These are phyloP conservation scores for Cygnus buccinator DNA, from an alignment of 2,113 vertebrate genomes.

Conservation along the genomic window DNA sequence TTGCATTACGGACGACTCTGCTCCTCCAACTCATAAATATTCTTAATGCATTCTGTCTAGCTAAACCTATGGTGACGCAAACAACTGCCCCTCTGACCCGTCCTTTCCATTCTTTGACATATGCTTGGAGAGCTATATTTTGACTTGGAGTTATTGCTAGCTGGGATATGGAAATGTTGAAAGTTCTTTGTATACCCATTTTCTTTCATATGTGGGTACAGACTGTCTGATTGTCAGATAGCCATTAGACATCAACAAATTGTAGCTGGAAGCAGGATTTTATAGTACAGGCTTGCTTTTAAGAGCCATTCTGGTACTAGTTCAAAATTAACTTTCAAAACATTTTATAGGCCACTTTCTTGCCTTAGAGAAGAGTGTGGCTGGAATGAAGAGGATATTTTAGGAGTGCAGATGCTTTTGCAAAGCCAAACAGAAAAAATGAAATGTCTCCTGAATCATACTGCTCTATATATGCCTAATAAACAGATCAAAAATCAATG, in stretches of 20 bases:
- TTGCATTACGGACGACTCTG: conserved; percentile 89
- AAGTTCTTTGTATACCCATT: conserved; percentile 25
- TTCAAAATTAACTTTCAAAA: conserved; percentile 55
- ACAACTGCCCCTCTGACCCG: conserved; percentile 71
- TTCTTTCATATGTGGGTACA: conserved; percentile 3
- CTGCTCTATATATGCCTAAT: neutral
- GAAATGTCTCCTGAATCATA: neutral
- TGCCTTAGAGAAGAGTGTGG: conserved; percentile 52
- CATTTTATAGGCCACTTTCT: conserved; percentile 43
- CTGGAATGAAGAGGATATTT: conserved; percentile 25
- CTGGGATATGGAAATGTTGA: conserved; percentile 21
- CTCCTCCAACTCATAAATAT: conserved; percentile 87
- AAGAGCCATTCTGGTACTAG: conserved; percentile 42
- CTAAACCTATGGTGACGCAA: conserved; percentile 66
- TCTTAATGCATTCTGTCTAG: conserved; percentile 77
- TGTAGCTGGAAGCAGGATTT: conserved; percentile 72
- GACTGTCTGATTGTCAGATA: conserved; percentile 41
- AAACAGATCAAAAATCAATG: neutral
- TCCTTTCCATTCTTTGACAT: conserved; percentile 60
- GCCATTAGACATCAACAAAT: conserved; percentile 63
- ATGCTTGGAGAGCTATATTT: conserved; percentile 31
- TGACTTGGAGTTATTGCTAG: conserved; percentile 22
- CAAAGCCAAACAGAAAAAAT: neutral
- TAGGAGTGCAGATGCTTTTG: neutral
- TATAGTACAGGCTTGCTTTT: conserved; percentile 55